Base-by-base conservation (phyloP, 2,113 vertebrate species). In the Burhinus bistriatus region DNA sequence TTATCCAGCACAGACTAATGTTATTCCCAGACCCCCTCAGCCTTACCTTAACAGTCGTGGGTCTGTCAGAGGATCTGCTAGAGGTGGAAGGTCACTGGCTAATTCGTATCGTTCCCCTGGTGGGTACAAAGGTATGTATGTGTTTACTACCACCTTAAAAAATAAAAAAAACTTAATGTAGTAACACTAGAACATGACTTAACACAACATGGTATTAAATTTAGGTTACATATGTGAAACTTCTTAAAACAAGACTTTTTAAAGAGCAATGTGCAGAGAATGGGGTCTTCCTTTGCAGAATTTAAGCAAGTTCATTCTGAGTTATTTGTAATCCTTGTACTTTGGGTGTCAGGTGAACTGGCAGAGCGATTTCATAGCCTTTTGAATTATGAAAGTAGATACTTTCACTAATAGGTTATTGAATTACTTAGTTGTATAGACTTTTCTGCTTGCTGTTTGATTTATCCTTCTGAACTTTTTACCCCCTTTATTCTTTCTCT, bases 51-150 rank as follows among this genome's bases (percentile, higher is more conserved):
- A 79, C 82, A 97, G 86, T 83, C 98, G 98, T 93, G 98, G 98
- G 80, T 97, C 98, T 89, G 87, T 98, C 59, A 98, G 99, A 98
- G 99, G 99, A 96, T 98, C 98, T 97, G 62, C 98, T 87, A 98
- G 98, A 94, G 98, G 98, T 70, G 98, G 98, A 95, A 99, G 99
- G 93, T 98, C 98, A 14, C 94, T 98, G 92, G 94, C 95, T 47
- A 98, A 98, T 95, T 97, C 97, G 2, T 98, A 98, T 91, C 98
- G 98, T 72, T 98, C 98, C 89, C 97, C 98, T 92, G 98, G 98
- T 91, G 98, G 98, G 44, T 98, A 98, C 94, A 98, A 98, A 99
- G 99, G 99, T 99, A 98, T 91, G 97, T 68, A 47, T 95, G 36
- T 45, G 5, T 89, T 77, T 95, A 22, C 38, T 65, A 0, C 12